Percentiles rank a stretch among this genome's conserved stretches.
phyloP scores from a whole-genome alignment of 2,113 vertebrate species.

The Dunckerocampus dactyliophorus region DNA sequence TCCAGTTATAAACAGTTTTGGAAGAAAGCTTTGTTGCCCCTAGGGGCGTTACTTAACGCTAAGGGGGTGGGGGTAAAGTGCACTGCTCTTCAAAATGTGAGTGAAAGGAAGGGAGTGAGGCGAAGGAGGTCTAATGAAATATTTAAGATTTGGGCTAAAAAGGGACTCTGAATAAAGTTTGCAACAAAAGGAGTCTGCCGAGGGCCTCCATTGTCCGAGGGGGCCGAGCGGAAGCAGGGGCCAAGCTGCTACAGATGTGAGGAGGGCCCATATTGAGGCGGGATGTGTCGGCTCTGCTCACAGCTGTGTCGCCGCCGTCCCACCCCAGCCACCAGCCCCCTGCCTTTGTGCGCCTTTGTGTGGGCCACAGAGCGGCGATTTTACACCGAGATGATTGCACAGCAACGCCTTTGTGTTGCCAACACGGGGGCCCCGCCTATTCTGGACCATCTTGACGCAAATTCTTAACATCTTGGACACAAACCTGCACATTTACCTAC shows the following conservation, averaged over 20 bases:
- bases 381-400: constrained; percentile 81
- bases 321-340: constrained; percentile 82
- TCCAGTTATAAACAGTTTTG: constrained; percentile 61
- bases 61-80: constrained; percentile 32
- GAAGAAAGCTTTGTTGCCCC: constrained; percentile 67
- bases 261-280: constrained; percentile 83
- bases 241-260: constrained; percentile 75
- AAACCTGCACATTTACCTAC: constrained; percentile 39
- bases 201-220: constrained; percentile 69
- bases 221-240: constrained; percentile 73
- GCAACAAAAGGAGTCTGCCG: constrained; percentile 76
- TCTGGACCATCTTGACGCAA: constrained; percentile 39
- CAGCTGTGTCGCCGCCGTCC: constrained; percentile 81
- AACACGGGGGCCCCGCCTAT: constrained; percentile 57
- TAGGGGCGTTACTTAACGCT: constrained; percentile 40
- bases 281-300: constrained; percentile 81
- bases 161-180: constrained; percentile 70
- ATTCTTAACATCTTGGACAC: constrained; percentile 32
- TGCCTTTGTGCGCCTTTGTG: constrained; percentile 81
- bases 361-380: constrained; percentile 75
- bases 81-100: constrained; percentile 53
- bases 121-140: constrained; percentile 81
- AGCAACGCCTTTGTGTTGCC: constrained; percentile 77
- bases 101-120: constrained; percentile 52
- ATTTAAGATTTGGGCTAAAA: constrained; percentile 82